Conservation (phyloP, 2,888 invertebrate genomes). For the Conomelus anceps region DNA sequence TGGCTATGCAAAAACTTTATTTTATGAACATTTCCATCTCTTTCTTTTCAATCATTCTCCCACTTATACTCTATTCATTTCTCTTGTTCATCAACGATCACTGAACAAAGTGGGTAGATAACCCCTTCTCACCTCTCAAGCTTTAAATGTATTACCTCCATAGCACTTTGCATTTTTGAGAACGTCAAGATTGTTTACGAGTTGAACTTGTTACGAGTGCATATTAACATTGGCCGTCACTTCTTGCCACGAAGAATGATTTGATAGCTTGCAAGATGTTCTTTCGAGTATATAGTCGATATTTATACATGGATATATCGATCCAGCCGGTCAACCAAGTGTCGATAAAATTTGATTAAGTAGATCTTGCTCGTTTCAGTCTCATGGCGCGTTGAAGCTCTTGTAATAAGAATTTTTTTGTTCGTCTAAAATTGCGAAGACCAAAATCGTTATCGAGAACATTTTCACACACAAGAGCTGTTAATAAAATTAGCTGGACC, state of each 20-base stretch:
- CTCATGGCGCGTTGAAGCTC: neutral
- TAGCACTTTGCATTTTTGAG: neutral
- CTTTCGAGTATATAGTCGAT: neutral
- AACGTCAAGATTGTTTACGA: neutral
- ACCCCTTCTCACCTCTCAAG: neutral
- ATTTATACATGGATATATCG: neutral
- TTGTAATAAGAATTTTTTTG: neutral
- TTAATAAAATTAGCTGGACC: neutral
- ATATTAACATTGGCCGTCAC: neutral
- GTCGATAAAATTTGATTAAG: neutral
- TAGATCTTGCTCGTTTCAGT: too few relatives aligned
- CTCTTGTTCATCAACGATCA: neutral
- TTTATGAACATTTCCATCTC: too few relatives aligned
- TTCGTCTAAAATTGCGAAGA: neutral
- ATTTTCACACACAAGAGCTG: neutral
- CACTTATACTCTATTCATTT: neutral
- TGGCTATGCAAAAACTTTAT: too few relatives aligned
- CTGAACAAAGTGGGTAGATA: neutral
- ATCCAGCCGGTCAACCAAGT: neutral
- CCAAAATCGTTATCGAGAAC: neutral
- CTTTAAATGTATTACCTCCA: neutral
- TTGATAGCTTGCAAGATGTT: neutral
- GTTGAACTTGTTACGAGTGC: neutral
- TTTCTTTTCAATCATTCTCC: too few relatives aligned
- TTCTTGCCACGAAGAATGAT: too few relatives aligned